phyloP scores from a whole-genome alignment of 1,140 invertebrate species.

The Camponotus vicinus region DNA sequence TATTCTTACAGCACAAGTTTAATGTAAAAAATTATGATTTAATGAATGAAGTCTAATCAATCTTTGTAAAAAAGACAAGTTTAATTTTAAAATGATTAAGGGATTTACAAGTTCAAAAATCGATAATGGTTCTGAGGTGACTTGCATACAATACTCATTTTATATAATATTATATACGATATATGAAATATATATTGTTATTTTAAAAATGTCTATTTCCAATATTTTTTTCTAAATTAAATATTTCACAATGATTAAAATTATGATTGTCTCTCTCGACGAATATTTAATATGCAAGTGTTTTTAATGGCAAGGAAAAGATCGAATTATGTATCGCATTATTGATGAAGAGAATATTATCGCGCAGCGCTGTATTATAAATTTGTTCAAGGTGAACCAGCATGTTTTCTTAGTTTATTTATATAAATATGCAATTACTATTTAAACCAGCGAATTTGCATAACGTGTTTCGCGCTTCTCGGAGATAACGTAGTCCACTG shows the following conservation, averaged over 20 bases:
- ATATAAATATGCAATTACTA: constrained; percentile 1
- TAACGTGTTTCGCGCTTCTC: background rate
- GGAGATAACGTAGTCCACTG: background rate
- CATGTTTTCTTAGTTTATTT: constrained; percentile 22
- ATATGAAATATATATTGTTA: constrained; percentile 72
- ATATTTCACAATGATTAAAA: constrained; percentile 11
- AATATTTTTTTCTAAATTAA: background rate
- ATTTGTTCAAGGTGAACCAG: background rate
- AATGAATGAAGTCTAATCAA: background rate
- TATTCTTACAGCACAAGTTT: background rate
- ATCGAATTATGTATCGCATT: background rate
- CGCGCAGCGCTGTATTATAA: background rate
- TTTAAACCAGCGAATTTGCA: background rate
- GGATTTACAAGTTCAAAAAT: background rate
- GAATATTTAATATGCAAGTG: constrained; percentile 6
- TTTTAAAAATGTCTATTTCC: constrained; percentile 34
- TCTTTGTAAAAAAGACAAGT: background rate
- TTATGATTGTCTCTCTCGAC: background rate
- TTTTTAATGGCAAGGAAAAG: background rate
- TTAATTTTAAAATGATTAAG: background rate
- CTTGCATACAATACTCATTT: constrained; percentile 59
- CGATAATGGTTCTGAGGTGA: background rate
- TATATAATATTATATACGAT: constrained; percentile 45
- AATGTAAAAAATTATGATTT: background rate
- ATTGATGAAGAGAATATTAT: background rate